Evolutionary conservation across 1,140 invertebrate genomes (phyloP).

Genomic region (Pectinophora gossypiella): DNA sequence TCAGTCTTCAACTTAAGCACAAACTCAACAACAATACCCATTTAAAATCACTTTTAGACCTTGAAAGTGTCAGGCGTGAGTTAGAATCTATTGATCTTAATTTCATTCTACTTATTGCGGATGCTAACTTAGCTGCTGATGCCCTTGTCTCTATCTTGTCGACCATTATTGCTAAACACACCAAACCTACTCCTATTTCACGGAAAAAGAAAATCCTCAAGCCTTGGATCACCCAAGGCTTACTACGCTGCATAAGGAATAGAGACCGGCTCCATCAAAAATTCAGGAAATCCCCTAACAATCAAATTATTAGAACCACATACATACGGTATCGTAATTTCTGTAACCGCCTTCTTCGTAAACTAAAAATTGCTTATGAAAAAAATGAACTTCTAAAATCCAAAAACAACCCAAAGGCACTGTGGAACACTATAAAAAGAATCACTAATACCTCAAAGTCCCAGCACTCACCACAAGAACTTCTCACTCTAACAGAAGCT

Average conservation of each 20-base stretch:
- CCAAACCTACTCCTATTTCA: not conserved
- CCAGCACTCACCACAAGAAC: no score
- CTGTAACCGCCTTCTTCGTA: no score
- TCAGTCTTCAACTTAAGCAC: not conserved
- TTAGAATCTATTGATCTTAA: not conserved
- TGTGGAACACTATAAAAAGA: no score
- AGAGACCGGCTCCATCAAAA: not conserved
- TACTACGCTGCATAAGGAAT: no score
- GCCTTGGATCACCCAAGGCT: slow-evolving; percentile 4
- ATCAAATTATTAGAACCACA: not conserved
- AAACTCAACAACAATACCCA: not conserved
- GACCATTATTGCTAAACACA: not conserved
- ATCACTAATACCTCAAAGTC: no score
- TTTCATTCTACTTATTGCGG: not conserved
- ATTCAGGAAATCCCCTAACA: not conserved
- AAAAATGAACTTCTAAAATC: no score
- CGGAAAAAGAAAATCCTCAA: not conserved
- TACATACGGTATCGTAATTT: no score
- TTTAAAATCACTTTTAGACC: not conserved
- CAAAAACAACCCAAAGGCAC: no score
- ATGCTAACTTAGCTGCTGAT: not conserved
- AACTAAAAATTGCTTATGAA: no score
- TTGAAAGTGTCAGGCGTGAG: not conserved
- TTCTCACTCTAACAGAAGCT: no score
- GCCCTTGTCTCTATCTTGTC: not conserved